Evolutionary conservation across 2,797 vertebrate species (phyloP), one percentile per base, ranked within the genome.

Genomic region (Gymnoscopelus microlampas): DNA sequence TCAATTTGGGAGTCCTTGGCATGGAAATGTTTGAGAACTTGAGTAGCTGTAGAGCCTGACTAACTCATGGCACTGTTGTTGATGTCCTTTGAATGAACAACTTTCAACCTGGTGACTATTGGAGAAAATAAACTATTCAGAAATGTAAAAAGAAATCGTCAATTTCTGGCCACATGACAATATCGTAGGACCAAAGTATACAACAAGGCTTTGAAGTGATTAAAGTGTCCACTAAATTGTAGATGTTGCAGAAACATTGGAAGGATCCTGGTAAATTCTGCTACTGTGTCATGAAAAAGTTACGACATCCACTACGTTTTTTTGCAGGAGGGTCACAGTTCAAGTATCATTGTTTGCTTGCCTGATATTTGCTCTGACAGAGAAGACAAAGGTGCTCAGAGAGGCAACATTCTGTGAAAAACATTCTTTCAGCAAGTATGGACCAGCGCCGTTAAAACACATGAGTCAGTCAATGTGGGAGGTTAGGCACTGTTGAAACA

Each of bases 371-470:
- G 26, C 19, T 56, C 26, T 60, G 23, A 67, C 57, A 61, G n/a
- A 19, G 60, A 69, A 66, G 12, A 9, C 23, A 57, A 57, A 53
- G 54, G 55, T 70, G 76, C 73, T 54, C 55, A 70, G 79, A 64
- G 67, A 72, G 6, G 1, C 66, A 78, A 72, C 67, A 73, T 84
- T 88, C 75, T 70, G 12, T 64, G 9, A 79, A 77, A 74, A 56
- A 70, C 80, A 83, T 89, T 88, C 81, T 81, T 88, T 74, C 77
- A 85, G 81, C 86, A 87, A 83, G 87, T 80, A 80, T 53, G 60
- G 72, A 86, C 85, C 58, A 62, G 86, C 55, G 32, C 47, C 68
- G 50, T 50, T 44, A 50, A 69, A 60, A 60, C 56, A 69, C 10
- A 55, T 73, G 51, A 85, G 75, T 77, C 70, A 76, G 61, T 59